Base-by-base conservation (phyloP, 2,888 invertebrate species). In the Aphidius colemani region DNA sequence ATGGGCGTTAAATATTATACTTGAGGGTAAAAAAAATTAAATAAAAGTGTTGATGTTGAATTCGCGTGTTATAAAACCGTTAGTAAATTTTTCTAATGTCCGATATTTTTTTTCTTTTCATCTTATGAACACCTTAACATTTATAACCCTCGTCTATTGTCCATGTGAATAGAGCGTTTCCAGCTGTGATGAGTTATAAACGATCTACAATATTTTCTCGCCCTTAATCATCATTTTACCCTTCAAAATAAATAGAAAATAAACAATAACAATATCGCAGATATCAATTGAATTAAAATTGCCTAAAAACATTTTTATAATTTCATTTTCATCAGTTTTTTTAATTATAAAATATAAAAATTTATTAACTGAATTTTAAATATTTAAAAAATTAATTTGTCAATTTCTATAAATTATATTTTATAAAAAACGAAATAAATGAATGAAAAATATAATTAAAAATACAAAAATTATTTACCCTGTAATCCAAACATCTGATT, bases 401-500 rank as follows among this genome's bases (percentile, higher is more conserved):
- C 3, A 30, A 30, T 30, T 30, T 30, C 30, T 30, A 30, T 0
- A 30, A 30, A 5, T 30, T 5, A 30, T 30, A 30, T 30, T 30
- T 30, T 5, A 30, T 30, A 18, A 2, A 18, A 18, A 18, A n/a
- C n/a, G n/a, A 13, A 13, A 18, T 13, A 53, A 41, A 18, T 9
- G 9, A 4, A 55, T n/a, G 46, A 53, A n/a, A 8, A 59, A 50
- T 50, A 59, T 41, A 40, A 50, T 59, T n/a, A n/a, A n/a, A n/a
- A n/a, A n/a, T n/a, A n/a, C n/a, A 8, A 1, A n/a, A 53, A 51
- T 61, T 53, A 72, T 72, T 80, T 84, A 89, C 89, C 89, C 86
- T 89, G 88, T 49, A 89, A 80, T 68, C 87, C 87, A 71, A 89
- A 86, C 53, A 89, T 80, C 68, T 87, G 86, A 64, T 82, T 81